Percentiles rank a stretch among this genome's conserved stretches.
phyloP scores from a whole-genome alignment of 2,797 vertebrate genomes.

The Clarias pachynema region DNA sequence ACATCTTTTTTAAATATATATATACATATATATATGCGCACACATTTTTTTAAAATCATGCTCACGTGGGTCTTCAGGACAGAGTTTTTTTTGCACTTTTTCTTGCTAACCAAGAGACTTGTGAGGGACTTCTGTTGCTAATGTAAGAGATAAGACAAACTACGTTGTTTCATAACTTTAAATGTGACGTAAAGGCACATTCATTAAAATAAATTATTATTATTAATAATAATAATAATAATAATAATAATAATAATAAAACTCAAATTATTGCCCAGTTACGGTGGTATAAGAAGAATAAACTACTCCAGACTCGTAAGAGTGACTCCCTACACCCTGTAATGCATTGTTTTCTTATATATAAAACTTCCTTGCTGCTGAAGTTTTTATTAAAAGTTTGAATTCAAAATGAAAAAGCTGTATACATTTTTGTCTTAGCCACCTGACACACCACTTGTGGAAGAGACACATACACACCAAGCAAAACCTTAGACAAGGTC shows the following conservation, averaged over 20 bases:
- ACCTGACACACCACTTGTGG: neutral
- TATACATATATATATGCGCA: no score
- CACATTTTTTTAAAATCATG: neutral
- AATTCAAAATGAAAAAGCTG: neutral
- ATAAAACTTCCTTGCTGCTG: neutral
- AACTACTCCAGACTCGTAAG: neutral
- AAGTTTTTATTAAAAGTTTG: neutral
- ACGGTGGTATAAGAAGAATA: neutral
- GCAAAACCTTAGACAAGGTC: neutral
- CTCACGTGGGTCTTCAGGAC: neutral
- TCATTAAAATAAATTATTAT: no score
- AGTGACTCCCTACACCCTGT: neutral
- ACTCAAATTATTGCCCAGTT: neutral
- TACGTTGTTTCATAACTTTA: neutral
- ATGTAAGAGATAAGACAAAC: neutral
- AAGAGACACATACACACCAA: neutral
- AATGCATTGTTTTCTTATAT: neutral
- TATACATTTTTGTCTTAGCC: neutral
- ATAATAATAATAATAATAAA: neutral
- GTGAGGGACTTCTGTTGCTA: neutral
- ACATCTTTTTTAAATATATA: no score
- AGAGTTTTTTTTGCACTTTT: neutral
- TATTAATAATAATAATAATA: neutral
- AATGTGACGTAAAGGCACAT: neutral
- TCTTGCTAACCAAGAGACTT: neutral